These are phyloP conservation scores for Amazona vittata DNA, from an alignment of 2,113 vertebrate species.

Conservation along the genomic window DNA sequence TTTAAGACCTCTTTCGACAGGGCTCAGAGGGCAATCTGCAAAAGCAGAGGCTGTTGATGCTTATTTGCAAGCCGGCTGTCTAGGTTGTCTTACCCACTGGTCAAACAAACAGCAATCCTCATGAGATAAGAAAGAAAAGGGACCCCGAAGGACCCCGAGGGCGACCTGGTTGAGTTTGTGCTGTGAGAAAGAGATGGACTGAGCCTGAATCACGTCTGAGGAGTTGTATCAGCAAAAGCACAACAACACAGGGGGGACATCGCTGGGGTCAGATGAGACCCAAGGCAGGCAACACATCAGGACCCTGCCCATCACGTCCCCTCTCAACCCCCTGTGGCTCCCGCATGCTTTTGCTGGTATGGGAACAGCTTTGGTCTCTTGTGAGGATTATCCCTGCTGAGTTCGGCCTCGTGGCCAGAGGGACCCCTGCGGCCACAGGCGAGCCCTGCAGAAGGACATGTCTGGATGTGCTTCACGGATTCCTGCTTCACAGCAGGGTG, in stretches of 20 bases:
- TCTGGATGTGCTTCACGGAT: constrained; percentile 39
- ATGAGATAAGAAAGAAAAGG: neutral
- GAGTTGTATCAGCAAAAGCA: neutral
- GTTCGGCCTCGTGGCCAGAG: neutral
- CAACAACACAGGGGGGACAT: neutral
- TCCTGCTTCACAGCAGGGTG: constrained; percentile 30
- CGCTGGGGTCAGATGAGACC: neutral
- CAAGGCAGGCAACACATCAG: fast-evolving
- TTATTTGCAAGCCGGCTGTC: neutral
- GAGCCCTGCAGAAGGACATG: neutral
- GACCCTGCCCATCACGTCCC: neutral
- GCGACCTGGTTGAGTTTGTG: constrained; percentile 33
- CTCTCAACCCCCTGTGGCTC: fast-evolving
- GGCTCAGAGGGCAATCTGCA: constrained; percentile 19
- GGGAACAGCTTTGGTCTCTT: constrained; percentile 66
- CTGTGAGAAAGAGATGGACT: constrained; percentile 13
- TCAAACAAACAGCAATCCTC: neutral
- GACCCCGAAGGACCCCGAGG: neutral
- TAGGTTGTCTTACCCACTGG: neutral
- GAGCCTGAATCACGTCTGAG: neutral
- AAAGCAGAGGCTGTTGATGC: constrained; percentile 27
- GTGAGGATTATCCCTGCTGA: constrained; percentile 42
- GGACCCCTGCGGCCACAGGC: neutral
- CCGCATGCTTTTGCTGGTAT: neutral
- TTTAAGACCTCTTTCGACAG: constrained; percentile 42